These are phyloP conservation scores for Psilanteris sp. DNA, from an alignment of 1,140 invertebrate genomes.

Conservation along the genomic window DNA sequence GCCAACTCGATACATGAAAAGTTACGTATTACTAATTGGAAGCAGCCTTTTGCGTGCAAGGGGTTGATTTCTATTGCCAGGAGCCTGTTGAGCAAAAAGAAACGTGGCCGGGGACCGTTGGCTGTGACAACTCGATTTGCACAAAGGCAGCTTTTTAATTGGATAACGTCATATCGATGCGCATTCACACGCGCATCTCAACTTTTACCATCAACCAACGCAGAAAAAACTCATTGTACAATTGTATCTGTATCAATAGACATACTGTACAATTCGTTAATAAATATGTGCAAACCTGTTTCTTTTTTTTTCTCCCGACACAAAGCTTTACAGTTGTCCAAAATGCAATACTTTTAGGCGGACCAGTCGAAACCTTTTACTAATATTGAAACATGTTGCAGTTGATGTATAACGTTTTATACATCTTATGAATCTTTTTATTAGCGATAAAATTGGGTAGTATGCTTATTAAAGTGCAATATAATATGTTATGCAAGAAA, in stretches of 20 bases:
- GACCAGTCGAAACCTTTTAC: slow-evolving; percentile 20
- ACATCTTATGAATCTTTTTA: too few relatives aligned
- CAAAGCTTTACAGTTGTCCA: slow-evolving; percentile 39
- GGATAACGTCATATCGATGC: slow-evolving; percentile 77
- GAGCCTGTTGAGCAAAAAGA: slow-evolving; percentile 54
- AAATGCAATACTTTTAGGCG: slow-evolving; percentile 35
- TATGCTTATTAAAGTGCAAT: too few relatives aligned
- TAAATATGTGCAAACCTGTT: slow-evolving; percentile 43
- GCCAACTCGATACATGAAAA: slow-evolving; percentile 69
- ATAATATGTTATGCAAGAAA: too few relatives aligned
- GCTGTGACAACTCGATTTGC: slow-evolving; percentile 72
- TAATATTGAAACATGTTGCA: slow-evolving; percentile 3
- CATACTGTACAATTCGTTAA: slow-evolving; percentile 54
- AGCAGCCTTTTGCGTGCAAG: slow-evolving; percentile 71
- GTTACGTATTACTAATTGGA: slow-evolving; percentile 75
- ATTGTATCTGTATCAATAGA: slow-evolving; percentile 61
- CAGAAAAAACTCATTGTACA: slow-evolving; percentile 56
- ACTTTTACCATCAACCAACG: slow-evolving; percentile 66
- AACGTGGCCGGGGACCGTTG: slow-evolving; percentile 55
- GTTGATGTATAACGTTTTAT: neutral
- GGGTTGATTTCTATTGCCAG: slow-evolving; percentile 73
- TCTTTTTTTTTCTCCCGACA: slow-evolving; percentile 15
- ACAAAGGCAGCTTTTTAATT: slow-evolving; percentile 78
- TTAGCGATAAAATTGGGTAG: too few relatives aligned
- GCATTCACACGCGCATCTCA: slow-evolving; percentile 71